phyloP scores from a whole-genome alignment of 2,888 invertebrate genomes.

The Aporophyla nigra region DNA sequence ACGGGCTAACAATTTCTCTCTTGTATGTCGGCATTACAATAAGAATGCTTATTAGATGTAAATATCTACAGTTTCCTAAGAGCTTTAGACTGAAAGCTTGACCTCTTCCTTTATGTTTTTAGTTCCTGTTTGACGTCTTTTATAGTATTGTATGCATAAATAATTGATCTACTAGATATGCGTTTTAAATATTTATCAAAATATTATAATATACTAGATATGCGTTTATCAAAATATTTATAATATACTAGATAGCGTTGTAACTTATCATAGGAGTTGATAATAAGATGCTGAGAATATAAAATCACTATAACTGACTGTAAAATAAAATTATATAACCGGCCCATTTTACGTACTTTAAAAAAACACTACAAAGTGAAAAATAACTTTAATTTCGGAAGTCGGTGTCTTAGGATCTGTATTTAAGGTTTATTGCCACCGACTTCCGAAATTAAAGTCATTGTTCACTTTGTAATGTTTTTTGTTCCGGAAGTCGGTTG shows the following conservation, averaged over 20 bases:
- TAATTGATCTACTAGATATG: not conserved
- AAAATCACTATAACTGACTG: not conserved
- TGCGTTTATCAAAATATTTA: not conserved
- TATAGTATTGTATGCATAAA: not conserved
- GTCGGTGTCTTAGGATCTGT: too few species aligned
- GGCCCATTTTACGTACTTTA: not conserved
- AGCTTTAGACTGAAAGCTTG: not conserved
- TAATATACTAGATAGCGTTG: too few species aligned
- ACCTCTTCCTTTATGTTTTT: not conserved
- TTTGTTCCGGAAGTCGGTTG: too few species aligned
- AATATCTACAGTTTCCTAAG: not conserved
- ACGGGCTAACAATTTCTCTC: not conserved
- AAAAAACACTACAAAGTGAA: too few species aligned
- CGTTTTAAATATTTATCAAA: not conserved
- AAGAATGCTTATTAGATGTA: not conserved
- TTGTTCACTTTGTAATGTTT: too few species aligned
- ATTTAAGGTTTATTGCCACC: too few species aligned
- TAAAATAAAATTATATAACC: not conserved
- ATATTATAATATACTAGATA: too few species aligned
- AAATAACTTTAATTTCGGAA: too few species aligned
- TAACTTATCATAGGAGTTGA: not conserved
- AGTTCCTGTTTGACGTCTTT: not conserved
- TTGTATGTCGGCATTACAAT: not conserved
- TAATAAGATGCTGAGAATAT: not conserved
- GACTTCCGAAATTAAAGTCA: too few species aligned